phyloP scores from a whole-genome alignment of 2,888 invertebrate genomes.

The Phasia obesa region DNA sequence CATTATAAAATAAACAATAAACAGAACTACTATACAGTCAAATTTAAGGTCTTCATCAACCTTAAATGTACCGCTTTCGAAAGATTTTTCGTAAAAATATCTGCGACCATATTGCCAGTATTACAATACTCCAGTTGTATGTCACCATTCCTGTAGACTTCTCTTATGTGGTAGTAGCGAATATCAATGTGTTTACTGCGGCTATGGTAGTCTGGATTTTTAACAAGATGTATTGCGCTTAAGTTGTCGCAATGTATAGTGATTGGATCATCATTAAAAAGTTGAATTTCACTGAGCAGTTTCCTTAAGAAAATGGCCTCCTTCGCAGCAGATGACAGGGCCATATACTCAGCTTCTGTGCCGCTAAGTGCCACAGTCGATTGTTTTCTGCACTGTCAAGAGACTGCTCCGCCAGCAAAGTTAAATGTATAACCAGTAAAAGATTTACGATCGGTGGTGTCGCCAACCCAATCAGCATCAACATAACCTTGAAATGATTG shows the following conservation, averaged over 20 bases:
- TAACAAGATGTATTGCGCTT: slow-evolving; percentile 3
- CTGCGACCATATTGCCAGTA: slow-evolving; percentile 8
- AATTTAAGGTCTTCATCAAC: slow-evolving; percentile 1
- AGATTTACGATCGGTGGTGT: slow-evolving; percentile 58
- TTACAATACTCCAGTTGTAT: slow-evolving; percentile 4
- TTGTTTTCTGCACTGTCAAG: slow-evolving; percentile 59
- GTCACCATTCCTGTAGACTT: not conserved
- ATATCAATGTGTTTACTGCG: slow-evolving; percentile 17
- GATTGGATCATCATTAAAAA: not conserved
- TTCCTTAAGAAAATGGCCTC: slow-evolving; percentile 58
- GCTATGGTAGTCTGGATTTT: slow-evolving; percentile 2
- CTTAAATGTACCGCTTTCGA: not conserved
- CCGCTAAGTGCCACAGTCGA: slow-evolving; percentile 48
- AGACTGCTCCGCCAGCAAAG: slow-evolving; percentile 41
- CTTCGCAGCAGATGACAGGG: slow-evolving; percentile 50
- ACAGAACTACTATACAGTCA: slow-evolving; percentile 3
- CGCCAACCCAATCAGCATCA: slow-evolving; percentile 68
- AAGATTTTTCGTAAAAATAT: slow-evolving; percentile 10
- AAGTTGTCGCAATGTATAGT: not conserved
- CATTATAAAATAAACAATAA: slow-evolving; percentile 7
- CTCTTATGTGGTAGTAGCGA: not conserved
- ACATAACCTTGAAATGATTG: slow-evolving; percentile 38
- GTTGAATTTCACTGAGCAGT: slow-evolving; percentile 10
- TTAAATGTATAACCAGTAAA: slow-evolving; percentile 57
- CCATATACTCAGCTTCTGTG: slow-evolving; percentile 63